These are phyloP conservation scores for Danionella dracula DNA, from an alignment of 2,797 vertebrate species.

Conservation along the genomic window DNA sequence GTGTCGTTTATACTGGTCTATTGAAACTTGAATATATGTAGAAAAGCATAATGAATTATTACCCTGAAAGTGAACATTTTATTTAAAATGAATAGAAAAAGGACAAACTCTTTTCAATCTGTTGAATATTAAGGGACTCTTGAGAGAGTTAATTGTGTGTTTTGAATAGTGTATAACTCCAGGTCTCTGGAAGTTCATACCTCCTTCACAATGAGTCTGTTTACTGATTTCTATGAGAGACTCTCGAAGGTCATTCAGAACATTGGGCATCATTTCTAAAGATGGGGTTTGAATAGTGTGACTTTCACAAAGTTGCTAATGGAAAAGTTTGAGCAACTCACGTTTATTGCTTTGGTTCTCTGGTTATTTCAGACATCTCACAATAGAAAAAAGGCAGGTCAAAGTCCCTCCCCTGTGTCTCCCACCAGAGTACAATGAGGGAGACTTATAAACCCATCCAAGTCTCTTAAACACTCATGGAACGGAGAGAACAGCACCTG, in stretches of 20 bases:
- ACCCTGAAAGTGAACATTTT: not conserved
- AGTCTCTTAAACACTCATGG: not conserved
- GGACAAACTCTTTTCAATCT: constrained; percentile 26
- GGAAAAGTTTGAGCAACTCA: constrained; percentile 38
- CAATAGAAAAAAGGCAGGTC: constrained; percentile 20
- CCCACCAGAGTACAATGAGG: constrained; percentile 13
- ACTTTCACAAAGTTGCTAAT: constrained; percentile 41
- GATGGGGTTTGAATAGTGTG: constrained; percentile 24
- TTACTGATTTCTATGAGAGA: constrained; percentile 5
- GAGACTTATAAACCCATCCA: not conserved
- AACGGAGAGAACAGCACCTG: not conserved
- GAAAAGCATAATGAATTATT: constrained; percentile 9
- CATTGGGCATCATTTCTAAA: constrained; percentile 28
- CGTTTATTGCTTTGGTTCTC: constrained; percentile 25
- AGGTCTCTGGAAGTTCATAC: constrained; percentile 14
- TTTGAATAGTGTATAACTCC: constrained; percentile 21
- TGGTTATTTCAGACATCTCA: constrained; percentile 14
- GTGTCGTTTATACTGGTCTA: not conserved
- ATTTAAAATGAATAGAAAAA: constrained; percentile 9
- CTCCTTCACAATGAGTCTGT: constrained; percentile 12
- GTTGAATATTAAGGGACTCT: constrained; percentile 27
- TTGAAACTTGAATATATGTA: not conserved
- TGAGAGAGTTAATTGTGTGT: constrained; percentile 21
- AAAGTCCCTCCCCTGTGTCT: constrained; percentile 16
- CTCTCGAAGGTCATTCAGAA: constrained; percentile 20